Evolutionary conservation across 2,888 invertebrate genomes (phyloP).

Genomic region (Omphaloscelis lunosa): DNA sequence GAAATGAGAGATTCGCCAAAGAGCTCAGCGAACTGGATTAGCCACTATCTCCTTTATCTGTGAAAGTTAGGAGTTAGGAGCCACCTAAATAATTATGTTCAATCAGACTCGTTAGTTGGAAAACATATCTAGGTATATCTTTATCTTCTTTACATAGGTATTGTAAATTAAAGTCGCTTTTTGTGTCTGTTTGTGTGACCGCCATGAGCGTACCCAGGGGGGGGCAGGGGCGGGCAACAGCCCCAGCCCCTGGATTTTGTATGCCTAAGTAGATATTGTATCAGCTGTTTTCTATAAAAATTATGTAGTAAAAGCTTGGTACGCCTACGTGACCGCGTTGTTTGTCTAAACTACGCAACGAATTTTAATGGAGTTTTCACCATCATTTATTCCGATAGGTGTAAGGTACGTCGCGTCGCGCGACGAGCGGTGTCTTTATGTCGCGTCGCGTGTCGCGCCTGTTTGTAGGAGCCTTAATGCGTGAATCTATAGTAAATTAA

Average conservation of each 20-base stretch:
- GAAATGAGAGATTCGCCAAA: constrained; percentile 42
- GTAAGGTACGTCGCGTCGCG: too few relatives aligned
- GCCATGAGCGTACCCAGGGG: too few relatives aligned
- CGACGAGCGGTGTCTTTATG: too few relatives aligned
- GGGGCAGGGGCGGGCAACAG: too few relatives aligned
- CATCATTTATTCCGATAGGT: neutral
- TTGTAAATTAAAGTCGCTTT: neutral
- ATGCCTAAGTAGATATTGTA: too few relatives aligned
- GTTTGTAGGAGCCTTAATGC: too few relatives aligned
- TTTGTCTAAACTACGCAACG: neutral
- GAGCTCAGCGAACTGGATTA: constrained; percentile 53
- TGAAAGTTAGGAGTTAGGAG: constrained; percentile 32
- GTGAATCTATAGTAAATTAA: neutral
- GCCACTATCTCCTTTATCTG: constrained; percentile 41
- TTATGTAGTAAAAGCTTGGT: too few relatives aligned
- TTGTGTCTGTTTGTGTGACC: neutral
- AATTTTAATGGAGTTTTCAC: neutral
- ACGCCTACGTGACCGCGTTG: too few relatives aligned
- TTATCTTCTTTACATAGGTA: too few relatives aligned
- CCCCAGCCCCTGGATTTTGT: too few relatives aligned
- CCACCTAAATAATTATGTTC: constrained; percentile 37
- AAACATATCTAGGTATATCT: neutral
- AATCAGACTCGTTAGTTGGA: constrained; percentile 19
- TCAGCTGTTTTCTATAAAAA: too few relatives aligned
- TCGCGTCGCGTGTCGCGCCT: too few relatives aligned